Base-by-base conservation (phyloP, 2,888 invertebrate genomes). In the Alentia gelatinosa region DNA sequence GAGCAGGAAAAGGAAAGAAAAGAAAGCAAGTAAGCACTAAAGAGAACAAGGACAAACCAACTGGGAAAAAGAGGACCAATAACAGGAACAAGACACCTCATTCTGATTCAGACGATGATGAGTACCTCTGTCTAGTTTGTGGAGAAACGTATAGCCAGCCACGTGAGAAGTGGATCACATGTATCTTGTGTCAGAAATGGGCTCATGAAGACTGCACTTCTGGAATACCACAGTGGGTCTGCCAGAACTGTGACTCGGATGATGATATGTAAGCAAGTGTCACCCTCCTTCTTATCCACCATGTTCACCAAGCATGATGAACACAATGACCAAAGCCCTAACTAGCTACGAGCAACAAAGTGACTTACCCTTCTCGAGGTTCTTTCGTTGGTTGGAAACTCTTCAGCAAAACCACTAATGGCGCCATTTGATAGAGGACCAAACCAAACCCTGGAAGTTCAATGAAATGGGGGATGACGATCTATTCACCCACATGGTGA, bases 81-180 rank as follows among this genome's bases (percentile, higher is more conserved):
- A 68, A 68, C 15, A 68, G 26, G 26, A 15, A 68, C 5, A 68
- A 68, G 7, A 68, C 26, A 26, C 5, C 68, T 68, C 15, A 79
- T 37, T 33, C 79, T 37, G 79, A 79, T 35, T 79, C 79, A 33
- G 79, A 79, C 15, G 79, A 79, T 33, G 79, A 79, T 7, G 37
- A 35, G 12, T 79, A 9, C 15, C 37, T 35, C 9, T 79, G 79
- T 39, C 37, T 79, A 39, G 79, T 79, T 37, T 79, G 79, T 39
- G 35, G 79, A 19, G 79, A 79, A n/a, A 79, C 79, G 7, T 79
- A 79, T n/a, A 79, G 79, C 79, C 35, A 79, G 26, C 79, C 79
- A 35, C 12, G 39, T 12, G 79, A 79, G 39, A 79, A 35, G 26
- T 79, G 79, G 79, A 39, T 79, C 9, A 15, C 35, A 79, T 79